Conservation (phyloP, 2,113 vertebrate species). For the Turnix velox region DNA sequence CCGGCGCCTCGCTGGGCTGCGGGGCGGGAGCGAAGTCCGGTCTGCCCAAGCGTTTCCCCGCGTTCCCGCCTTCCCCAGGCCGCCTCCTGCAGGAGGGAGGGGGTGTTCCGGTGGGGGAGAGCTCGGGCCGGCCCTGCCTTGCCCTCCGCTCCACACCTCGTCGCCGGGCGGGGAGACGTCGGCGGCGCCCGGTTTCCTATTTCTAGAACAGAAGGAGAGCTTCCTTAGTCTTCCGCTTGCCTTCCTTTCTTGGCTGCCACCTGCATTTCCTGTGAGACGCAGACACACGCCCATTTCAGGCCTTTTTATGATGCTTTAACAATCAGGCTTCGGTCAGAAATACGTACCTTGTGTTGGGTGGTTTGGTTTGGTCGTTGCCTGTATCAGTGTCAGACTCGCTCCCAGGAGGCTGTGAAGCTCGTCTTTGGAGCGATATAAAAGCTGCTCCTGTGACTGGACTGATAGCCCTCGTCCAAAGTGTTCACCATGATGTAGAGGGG, state of each 20-base stretch:
- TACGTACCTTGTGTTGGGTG: not conserved
- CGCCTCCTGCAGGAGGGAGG: not conserved
- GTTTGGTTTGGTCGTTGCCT: not conserved
- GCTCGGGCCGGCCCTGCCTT: not conserved
- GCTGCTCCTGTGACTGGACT: not conserved
- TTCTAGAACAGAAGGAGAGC: not conserved
- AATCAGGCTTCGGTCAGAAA: not conserved
- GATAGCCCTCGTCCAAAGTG: not conserved
- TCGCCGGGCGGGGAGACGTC: rapidly evolving
- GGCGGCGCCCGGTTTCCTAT: not conserved
- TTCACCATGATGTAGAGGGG: not conserved
- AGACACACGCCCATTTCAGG: not conserved
- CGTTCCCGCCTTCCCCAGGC: not conserved
- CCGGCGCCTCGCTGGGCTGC: not conserved
- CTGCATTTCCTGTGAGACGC: not conserved
- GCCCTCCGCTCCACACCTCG: not conserved
- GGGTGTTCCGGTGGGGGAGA: not conserved
- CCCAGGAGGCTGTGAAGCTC: not conserved
- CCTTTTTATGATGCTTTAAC: not conserved
- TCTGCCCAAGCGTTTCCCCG: rapidly evolving
- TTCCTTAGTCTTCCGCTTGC: not conserved
- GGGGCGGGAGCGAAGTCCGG: not conserved
- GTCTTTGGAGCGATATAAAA: not conserved
- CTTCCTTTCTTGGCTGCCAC: not conserved
- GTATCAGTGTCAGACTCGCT: not conserved